These are phyloP conservation scores for Andrena haemorrhoa DNA, from an alignment of 2,888 invertebrate genomes.

Conservation along the genomic window DNA sequence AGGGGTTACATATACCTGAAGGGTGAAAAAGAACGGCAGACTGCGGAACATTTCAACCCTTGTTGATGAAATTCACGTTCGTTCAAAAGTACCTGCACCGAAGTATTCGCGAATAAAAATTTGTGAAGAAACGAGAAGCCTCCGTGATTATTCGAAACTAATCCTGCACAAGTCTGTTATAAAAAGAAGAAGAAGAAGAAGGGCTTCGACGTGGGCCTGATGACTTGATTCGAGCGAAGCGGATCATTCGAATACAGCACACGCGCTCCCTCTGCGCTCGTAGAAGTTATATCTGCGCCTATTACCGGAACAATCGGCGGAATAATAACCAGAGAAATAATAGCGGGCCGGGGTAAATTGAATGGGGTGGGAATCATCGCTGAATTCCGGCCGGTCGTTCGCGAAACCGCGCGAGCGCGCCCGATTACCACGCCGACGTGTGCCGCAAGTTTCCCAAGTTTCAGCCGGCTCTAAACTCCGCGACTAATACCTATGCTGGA, in stretches of 20 bases:
- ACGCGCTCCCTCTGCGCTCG: neutral
- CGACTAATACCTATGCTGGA: slow-evolving; percentile 26
- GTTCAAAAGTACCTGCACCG: too few species aligned
- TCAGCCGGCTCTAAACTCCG: slow-evolving; percentile 23
- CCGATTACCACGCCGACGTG: slow-evolving; percentile 23
- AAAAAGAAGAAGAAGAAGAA: too few species aligned
- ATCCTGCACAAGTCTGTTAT: too few species aligned
- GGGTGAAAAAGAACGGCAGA: too few species aligned
- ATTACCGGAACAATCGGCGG: slow-evolving; percentile 14
- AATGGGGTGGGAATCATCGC: slow-evolving; percentile 15
- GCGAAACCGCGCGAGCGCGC: neutral
- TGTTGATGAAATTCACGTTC: too few species aligned
- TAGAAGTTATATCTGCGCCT: slow-evolving; percentile 10
- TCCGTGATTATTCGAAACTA: too few species aligned
- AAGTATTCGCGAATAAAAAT: too few species aligned
- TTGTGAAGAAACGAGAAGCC: too few species aligned
- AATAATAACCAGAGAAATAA: slow-evolving; percentile 31
- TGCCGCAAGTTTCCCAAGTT: slow-evolving; percentile 31
- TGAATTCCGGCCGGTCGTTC: slow-evolving; percentile 3
- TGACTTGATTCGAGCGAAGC: neutral
- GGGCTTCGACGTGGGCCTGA: neutral
- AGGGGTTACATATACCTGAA: slow-evolving; percentile 23
- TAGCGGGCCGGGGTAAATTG: neutral
- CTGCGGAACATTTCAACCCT: too few species aligned
- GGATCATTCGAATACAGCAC: neutral